Percentiles rank a stretch among this genome's conserved stretches.
Evolutionary conservation across 2,888 invertebrate species (phyloP).

Genomic region (Sinohyriopsis cumingii): DNA sequence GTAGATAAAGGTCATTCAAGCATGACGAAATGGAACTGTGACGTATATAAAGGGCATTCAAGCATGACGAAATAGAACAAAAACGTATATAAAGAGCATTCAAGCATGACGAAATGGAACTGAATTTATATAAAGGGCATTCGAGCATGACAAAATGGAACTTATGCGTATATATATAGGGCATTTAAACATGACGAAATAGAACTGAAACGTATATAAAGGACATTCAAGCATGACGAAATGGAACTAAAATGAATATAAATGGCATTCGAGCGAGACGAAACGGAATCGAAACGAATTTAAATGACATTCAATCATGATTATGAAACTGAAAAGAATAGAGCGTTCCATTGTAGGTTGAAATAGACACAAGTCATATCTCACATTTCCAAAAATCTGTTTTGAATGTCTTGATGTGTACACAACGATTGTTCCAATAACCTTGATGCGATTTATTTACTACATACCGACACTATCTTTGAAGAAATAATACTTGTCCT

Average conservation of each 20-base stretch:
- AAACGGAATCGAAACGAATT: too few relatives aligned
- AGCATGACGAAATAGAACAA: conserved; percentile 34
- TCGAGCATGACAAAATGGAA: conserved; percentile 92
- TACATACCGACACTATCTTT: too few relatives aligned
- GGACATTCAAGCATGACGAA: conserved; percentile 89
- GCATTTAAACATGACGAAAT: conserved; percentile 94
- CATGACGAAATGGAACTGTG: conserved; percentile 94
- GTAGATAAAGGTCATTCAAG: conserved; percentile 82
- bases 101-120: conserved; percentile 93
- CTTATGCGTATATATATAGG: conserved; percentile 85
- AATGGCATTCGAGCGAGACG: conserved; percentile 79
- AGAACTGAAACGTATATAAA: conserved; percentile 78
- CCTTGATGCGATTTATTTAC: too few relatives aligned
- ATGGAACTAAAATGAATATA: conserved; percentile 81
- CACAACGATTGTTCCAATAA: too few relatives aligned
- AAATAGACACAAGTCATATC: background rate
- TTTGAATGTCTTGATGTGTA: too few relatives aligned
- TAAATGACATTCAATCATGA: conserved; percentile 90
- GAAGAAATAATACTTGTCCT: too few relatives aligned
- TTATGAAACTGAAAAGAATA: conserved; percentile 81
- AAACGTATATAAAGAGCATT: conserved; percentile 80
- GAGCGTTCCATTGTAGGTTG: background rate
- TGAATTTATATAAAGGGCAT: conserved; percentile 87
- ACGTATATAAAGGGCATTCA: conserved; percentile 79
- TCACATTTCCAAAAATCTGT: too few relatives aligned